Base-by-base conservation (phyloP, 2,797 vertebrate species). In the Anas bahamensis region DNA sequence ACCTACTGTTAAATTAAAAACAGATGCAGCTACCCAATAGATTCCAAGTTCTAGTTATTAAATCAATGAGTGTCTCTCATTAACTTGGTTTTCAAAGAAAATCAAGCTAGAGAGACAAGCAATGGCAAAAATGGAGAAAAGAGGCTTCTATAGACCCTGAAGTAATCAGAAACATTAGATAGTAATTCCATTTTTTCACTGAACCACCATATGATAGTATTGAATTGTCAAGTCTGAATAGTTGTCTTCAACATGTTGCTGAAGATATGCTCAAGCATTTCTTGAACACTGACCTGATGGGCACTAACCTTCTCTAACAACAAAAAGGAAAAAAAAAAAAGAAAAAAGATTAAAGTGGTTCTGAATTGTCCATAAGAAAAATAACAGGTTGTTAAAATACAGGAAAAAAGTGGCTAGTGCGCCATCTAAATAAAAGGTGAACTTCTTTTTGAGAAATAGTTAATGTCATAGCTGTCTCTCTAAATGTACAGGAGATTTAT, bases 321-420 rank as follows among this genome's bases (percentile, higher is more conserved):
- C 94, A 86, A 28, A 83, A 42, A 42, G 41, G 41, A 16, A 84
- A 73, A 26, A 52, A 26, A 28, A 28, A 26, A 52, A 52, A 22
- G 9, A 44, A 10, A 44, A 44, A 83, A 48, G 29, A 64, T 2
- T 16, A 11, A 79, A 39, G 13, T 0, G 0, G 15, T 44, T 73
- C 35, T 41, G 42, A 77, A 41, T 26, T 3, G 2, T 17, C n/a
- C 3, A 4, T 26, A n/a, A 79, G 66, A 56, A 18, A 74, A 41
- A 31, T 9, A 26, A 15, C 0, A 0, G 8, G 21, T 9, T 69
- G 10, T 39, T 53, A 83, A 48, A 41, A 14, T 76, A 5, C 13
- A 66, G n/a, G 48, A 46, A 52, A 70, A 22, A 4, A 11, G 9
- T 3, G 48, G 42, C 12, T 41, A 24, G 71, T 46, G 53, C 9